Percentiles rank a stretch among this genome's conserved stretches.
These are phyloP conservation scores for Dipodomys spectabilis DNA, from an alignment of 2,113 vertebrate genomes.

Conservation along the genomic window DNA sequence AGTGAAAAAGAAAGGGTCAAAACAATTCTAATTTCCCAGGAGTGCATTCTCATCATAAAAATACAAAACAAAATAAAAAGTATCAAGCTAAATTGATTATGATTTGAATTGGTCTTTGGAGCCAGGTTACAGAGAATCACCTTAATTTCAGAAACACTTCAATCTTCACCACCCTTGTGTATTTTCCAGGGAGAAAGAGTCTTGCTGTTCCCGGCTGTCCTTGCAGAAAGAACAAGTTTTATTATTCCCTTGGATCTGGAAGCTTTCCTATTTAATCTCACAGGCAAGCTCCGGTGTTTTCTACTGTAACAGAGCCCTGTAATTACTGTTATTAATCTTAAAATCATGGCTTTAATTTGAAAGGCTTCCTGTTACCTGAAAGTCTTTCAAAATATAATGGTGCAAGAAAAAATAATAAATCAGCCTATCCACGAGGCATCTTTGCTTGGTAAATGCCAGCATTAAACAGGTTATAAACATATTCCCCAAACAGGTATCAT, in stretches of 20 bases:
- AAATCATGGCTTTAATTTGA: conserved; percentile 64
- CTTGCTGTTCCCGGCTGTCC: not conserved
- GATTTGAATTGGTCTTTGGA: conserved; percentile 34
- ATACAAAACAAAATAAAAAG: not conserved
- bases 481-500: conserved; percentile 56
- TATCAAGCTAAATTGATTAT: conserved; percentile 51
- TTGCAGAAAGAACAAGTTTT: conserved; percentile 54
- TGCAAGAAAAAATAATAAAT: conserved; percentile 49
- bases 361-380: conserved; percentile 55
- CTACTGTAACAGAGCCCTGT: conserved; percentile 8
- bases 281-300: conserved; percentile 20
- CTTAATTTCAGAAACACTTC: conserved; percentile 20
- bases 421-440: not conserved
- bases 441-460: conserved; percentile 58
- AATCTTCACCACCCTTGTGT: not conserved
- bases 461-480: conserved; percentile 52
- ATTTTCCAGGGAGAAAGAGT: not conserved
- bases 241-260: conserved; percentile 46
- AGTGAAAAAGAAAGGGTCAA: conserved; percentile 22
- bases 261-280: conserved; percentile 44
- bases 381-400: conserved; percentile 67
- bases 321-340: conserved; percentile 76
- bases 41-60: not conserved
- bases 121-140: not conserved
- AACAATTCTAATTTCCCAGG: conserved; percentile 60